Percentiles rank a stretch among this genome's conserved stretches.
phyloP scores from a whole-genome alignment of 2,888 invertebrate genomes.

The Coecobrya sp. region DNA sequence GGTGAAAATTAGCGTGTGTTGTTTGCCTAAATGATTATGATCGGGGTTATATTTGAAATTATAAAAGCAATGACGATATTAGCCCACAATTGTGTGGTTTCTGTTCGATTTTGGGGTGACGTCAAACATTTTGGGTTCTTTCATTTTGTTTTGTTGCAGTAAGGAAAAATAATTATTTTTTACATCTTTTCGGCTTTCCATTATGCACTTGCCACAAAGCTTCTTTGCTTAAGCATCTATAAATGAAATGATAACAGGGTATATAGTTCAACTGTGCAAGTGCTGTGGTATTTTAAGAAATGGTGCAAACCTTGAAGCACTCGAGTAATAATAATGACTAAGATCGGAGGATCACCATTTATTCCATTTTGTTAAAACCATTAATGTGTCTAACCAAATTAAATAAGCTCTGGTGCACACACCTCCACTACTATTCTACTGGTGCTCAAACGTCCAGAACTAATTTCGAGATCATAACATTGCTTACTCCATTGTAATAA shows the following conservation, averaged over 20 bases:
- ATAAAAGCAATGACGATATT: background rate
- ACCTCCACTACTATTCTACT: background rate
- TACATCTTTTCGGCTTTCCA: too few relatives aligned
- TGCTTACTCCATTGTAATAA: background rate
- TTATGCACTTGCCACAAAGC: too few relatives aligned
- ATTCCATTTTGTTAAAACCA: conserved; percentile 37
- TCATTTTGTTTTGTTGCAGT: too few relatives aligned
- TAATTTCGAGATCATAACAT: conserved; percentile 6
- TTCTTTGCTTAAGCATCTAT: too few relatives aligned
- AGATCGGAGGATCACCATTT: conserved; percentile 17
- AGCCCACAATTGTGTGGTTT: background rate
- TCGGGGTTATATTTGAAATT: too few relatives aligned
- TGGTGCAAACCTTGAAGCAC: background rate
- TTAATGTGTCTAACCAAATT: conserved; percentile 43
- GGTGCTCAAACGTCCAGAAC: background rate
- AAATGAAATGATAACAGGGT: too few relatives aligned
- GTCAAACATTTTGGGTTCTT: background rate
- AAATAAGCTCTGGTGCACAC: background rate
- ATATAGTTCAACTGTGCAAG: too few relatives aligned
- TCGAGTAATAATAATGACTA: conserved; percentile 31
- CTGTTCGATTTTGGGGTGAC: background rate
- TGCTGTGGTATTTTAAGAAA: conserved; percentile 16
- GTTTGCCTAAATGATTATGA: background rate
- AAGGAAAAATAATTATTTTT: too few relatives aligned
- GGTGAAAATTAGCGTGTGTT: background rate